Base-by-base conservation (phyloP, 2,888 invertebrate genomes). In the Cantharis nigra region DNA sequence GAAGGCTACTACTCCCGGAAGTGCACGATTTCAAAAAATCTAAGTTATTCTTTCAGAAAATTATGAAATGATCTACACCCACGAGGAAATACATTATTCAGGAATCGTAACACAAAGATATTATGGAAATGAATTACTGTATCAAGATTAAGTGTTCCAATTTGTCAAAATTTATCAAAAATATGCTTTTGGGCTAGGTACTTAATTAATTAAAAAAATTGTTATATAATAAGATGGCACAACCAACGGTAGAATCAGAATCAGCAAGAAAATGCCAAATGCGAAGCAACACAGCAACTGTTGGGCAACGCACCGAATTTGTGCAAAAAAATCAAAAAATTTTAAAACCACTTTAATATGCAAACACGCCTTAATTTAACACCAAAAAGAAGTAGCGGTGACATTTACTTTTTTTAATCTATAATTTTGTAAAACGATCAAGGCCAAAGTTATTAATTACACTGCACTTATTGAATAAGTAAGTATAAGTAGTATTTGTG, bases 321-420 rank as follows among this genome's bases (percentile, higher is more conserved):
- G 1, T 26, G 9, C 7, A 26, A 26, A 26, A 20, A 26, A 26
- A 26, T 9, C 26, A 26, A 26, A 26, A 26, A 26, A 26, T 7
- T 49, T 49, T 49, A 49, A 49, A 49, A n/a, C 13, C 49, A 49
- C n/a, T 5, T 49, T n/a, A 49, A 13, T n/a, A 49, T 49, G 5
- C n/a, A 2, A 49, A 49, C 49, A 49, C 49, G 49, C 49, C 49
- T 49, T 49, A 9, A 49, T 49, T 49, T 49, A n/a, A n/a, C 49
- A 49, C 49, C 49, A 2, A 49, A 49, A 49, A 49, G 63, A 74
- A 74, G 49, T 63, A 70, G 69, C 74, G 63, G 69, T 74, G 74
- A 74, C 74, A 67, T 67, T 67, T 67, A 67, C 65, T 67, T 67
- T 67, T 23, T 26, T 67, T 23, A 67, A 23, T 2, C 11, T 4